phyloP scores from a whole-genome alignment of 2,113 vertebrate species.

The Pungitius pungitius region DNA sequence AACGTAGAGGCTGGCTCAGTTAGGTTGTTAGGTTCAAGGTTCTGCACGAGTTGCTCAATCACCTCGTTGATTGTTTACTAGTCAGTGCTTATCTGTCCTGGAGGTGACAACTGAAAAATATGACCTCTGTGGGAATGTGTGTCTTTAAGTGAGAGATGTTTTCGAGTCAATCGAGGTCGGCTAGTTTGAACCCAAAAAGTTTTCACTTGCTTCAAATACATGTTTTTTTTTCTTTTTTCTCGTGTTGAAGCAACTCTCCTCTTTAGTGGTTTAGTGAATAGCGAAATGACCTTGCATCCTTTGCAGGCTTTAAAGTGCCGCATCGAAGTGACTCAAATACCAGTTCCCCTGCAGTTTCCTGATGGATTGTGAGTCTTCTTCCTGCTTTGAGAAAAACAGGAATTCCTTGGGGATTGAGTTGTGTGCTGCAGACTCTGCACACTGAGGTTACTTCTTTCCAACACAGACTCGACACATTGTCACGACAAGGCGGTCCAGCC shows the following conservation, averaged over 20 bases:
- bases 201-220: not conserved
- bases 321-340: not conserved
- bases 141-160: slow-evolving; percentile 6
- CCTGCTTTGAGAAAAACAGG: slow-evolving; percentile 23
- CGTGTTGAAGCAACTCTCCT: not conserved
- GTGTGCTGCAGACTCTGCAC: slow-evolving; percentile 31
- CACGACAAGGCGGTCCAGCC: slow-evolving; percentile 44
- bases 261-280: not conserved
- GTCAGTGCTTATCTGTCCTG: slow-evolving; percentile 58
- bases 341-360: not conserved
- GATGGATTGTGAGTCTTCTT: not conserved
- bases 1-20: not conserved
- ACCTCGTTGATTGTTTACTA: slow-evolving; percentile 50
- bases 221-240: not conserved
- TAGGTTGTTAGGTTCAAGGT: slow-evolving; percentile 55
- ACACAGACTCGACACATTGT: slow-evolving; percentile 55
- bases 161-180: not conserved
- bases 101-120: slow-evolving; percentile 35
- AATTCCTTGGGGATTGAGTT: slow-evolving; percentile 11
- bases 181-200: not conserved
- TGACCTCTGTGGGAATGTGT: slow-evolving; percentile 24
- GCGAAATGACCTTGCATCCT: not conserved
- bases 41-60: slow-evolving; percentile 57
- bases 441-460: slow-evolving; percentile 44
- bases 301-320: not conserved